Percentiles rank a stretch among this genome's conserved stretches.
These are phyloP conservation scores for Ceyx margarethae DNA, from an alignment of 2,113 vertebrate genomes.

Conservation along the genomic window DNA sequence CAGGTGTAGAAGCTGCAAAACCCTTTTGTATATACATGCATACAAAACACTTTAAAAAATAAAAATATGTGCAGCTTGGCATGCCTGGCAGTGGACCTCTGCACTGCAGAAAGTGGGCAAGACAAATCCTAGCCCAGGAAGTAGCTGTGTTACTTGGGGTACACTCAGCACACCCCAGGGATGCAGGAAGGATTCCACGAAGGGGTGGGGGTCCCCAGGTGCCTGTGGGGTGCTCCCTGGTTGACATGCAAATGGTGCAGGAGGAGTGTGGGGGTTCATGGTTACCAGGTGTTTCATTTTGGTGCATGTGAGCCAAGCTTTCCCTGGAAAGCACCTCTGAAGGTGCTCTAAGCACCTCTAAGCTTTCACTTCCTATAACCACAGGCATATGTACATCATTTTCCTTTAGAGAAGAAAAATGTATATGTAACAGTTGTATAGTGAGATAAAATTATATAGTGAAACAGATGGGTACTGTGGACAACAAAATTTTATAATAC, in stretches of 20 bases:
- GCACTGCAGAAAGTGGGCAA: background rate
- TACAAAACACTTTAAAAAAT: background rate
- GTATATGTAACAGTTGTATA: background rate
- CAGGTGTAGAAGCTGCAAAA: background rate
- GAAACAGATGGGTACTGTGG: background rate
- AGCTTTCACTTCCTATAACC: background rate
- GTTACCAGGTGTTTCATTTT: background rate
- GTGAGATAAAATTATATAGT: background rate
- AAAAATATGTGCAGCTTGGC: rapidly evolving
- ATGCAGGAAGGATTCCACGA: background rate
- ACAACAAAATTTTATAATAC: background rate
- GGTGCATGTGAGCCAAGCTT: background rate
- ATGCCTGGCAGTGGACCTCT: background rate
- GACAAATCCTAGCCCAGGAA: background rate
- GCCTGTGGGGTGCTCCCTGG: background rate
- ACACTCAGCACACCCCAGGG: background rate
- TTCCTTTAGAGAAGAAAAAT: background rate
- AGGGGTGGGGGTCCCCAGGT: background rate
- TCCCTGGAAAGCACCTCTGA: background rate
- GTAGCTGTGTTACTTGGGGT: background rate
- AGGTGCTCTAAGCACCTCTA: background rate
- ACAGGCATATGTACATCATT: background rate
- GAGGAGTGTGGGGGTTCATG: rapidly evolving
- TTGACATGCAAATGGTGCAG: background rate
- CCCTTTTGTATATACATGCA: background rate